These are phyloP conservation scores for Motacilla alba DNA, from an alignment of 2,113 vertebrate species.

Conservation along the genomic window DNA sequence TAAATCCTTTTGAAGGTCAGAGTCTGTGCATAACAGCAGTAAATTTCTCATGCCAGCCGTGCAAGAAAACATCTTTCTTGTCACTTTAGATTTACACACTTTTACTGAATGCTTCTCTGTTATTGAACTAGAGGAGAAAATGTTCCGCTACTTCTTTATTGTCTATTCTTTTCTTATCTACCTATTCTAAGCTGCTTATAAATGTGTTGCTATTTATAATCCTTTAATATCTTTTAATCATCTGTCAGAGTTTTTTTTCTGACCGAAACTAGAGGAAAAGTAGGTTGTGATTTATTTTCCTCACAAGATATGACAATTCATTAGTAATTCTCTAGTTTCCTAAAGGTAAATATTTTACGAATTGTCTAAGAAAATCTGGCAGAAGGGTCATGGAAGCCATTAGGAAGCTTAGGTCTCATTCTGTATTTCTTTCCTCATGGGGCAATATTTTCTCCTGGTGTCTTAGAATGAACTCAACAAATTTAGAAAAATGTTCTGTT, in stretches of 20 bases:
- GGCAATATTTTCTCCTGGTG: neutral
- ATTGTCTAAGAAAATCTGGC: neutral
- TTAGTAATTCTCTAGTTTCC: neutral
- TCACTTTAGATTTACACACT: neutral
- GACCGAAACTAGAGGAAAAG: neutral
- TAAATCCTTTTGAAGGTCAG: slow-evolving; percentile 14
- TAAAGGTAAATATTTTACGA: neutral
- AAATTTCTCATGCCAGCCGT: neutral
- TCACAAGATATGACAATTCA: neutral
- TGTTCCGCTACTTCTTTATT: neutral
- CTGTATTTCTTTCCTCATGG: neutral
- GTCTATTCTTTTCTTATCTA: neutral
- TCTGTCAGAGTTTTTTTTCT: neutral
- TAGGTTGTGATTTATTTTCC: neutral
- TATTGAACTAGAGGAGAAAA: neutral
- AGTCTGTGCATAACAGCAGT: neutral
- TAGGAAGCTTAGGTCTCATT: neutral
- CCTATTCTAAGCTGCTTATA: neutral
- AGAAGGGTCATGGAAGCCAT: neutral
- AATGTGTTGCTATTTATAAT: neutral
- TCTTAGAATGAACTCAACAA: neutral
- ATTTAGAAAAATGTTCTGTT: neutral
- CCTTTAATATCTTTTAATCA: neutral
- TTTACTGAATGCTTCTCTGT: neutral
- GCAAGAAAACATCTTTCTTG: neutral